Percentiles rank a stretch among this genome's conserved stretches.
Evolutionary conservation across 1,140 invertebrate genomes (phyloP).

Genomic region (Physella acuta): DNA sequence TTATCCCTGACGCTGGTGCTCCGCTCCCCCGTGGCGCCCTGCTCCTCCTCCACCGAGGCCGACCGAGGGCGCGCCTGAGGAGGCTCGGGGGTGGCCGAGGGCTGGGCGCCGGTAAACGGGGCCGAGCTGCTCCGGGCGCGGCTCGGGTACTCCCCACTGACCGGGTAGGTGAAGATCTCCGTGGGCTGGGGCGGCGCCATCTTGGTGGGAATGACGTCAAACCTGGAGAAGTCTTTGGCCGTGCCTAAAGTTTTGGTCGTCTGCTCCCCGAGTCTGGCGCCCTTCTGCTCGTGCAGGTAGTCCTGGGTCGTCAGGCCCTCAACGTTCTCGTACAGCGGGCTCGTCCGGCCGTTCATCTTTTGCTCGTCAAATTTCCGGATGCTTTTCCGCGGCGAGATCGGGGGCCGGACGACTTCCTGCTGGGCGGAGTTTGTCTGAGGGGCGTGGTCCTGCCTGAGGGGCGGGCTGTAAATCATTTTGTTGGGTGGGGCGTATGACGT

Average conservation of each 20-base stretch:
- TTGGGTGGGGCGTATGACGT: neutral
- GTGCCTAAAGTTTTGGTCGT: neutral
- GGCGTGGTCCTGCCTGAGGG: neutral
- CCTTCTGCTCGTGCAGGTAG: constrained; percentile 12
- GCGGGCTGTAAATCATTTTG: neutral
- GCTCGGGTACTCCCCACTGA: neutral
- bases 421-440: neutral
- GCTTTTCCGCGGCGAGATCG: constrained; percentile 23
- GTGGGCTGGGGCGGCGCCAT: neutral
- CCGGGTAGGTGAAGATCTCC: constrained; percentile 11
- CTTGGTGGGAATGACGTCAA: neutral
- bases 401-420: constrained; percentile 12
- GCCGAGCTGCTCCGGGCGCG: constrained; percentile 3
- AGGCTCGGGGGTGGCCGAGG: neutral
- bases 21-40: neutral
- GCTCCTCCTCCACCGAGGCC: constrained; percentile 17
- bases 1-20: constrained; percentile 36
- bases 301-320: constrained; percentile 13
- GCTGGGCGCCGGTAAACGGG: neutral
- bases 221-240: neutral
- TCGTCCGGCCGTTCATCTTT: neutral
- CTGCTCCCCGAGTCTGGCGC: neutral
- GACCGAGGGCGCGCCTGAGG: neutral
- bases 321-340: constrained; percentile 20
- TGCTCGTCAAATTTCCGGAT: constrained; percentile 7